These are phyloP conservation scores for Paragorgia papillata DNA, from an alignment of 92 coral and sea anemone species.

Conservation along the genomic window DNA sequence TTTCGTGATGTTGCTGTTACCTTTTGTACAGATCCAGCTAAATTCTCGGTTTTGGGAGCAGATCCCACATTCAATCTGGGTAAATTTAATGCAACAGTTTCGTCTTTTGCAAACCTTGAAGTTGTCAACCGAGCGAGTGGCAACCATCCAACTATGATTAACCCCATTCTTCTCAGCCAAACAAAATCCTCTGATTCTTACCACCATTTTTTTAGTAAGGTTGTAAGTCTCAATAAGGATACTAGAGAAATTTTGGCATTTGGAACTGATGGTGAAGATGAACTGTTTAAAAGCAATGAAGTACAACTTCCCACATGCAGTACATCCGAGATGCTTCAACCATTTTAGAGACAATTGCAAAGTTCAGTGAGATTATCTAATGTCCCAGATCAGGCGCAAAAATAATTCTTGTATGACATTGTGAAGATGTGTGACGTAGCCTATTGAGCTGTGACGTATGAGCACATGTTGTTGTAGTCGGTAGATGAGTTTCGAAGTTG, in stretches of 20 bases:
- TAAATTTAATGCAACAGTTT: slow-evolving; percentile 51
- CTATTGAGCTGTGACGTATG: no score
- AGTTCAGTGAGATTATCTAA: slow-evolving; percentile 27
- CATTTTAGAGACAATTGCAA: slow-evolving; percentile 62
- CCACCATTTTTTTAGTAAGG: slow-evolving; percentile 57
- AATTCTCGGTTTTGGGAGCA: slow-evolving; percentile 43
- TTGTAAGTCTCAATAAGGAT: slow-evolving; percentile 49
- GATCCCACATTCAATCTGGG: slow-evolving; percentile 67
- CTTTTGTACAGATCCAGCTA: slow-evolving; percentile 58
- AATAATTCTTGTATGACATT: slow-evolving; percentile 40
- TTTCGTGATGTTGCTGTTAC: slow-evolving; percentile 41
- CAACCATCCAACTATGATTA: slow-evolving; percentile 63
- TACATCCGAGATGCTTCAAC: slow-evolving; percentile 62
- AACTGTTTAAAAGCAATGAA: slow-evolving; percentile 60
- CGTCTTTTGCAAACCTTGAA: slow-evolving; percentile 37
- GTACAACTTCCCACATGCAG: slow-evolving; percentile 55
- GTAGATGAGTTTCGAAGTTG: no score
- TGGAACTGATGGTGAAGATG: slow-evolving; percentile 69
- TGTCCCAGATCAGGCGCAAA: slow-evolving; percentile 49
- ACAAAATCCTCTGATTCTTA: slow-evolving; percentile 58
- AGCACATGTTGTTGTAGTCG: no score
- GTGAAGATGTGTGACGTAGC: no score
- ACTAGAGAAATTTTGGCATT: slow-evolving; percentile 54
- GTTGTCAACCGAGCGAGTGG: slow-evolving; percentile 46
- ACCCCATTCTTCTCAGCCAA: slow-evolving; percentile 61